A percentile compares a stretch with the other conserved stretches of the same genome.
These are phyloP conservation scores for Dendrophyllia cribrosa DNA, from an alignment of 64 coral and sea anemone genomes.

Conservation along the genomic window DNA sequence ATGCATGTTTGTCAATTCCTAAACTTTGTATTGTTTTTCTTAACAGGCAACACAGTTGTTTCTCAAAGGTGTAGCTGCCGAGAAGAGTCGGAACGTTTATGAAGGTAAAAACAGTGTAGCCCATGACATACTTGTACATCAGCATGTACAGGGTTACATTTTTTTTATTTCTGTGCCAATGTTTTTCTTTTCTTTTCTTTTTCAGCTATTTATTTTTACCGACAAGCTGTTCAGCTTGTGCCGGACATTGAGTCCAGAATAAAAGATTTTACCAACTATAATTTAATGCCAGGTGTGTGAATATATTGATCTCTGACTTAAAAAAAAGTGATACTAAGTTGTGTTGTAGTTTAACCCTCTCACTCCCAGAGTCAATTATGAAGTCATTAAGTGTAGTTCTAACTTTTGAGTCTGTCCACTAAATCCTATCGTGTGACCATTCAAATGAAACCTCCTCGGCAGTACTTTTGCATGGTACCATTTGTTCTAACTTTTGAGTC, in stretches of 20 bases:
- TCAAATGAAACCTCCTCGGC: too few species aligned
- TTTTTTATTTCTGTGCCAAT: not conserved
- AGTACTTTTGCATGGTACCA: too few species aligned
- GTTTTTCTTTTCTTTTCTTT: conserved; percentile 39
- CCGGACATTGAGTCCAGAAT: conserved; percentile 95
- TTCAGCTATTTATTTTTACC: conserved; percentile 88
- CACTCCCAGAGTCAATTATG: too few species aligned
- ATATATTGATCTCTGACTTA: not conserved
- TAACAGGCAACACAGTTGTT: conserved; percentile 79
- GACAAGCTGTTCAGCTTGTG: conserved; percentile 95
- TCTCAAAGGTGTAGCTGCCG: conserved; percentile 71
- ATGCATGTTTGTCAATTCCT: too few species aligned
- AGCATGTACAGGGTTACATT: not conserved
- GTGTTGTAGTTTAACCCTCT: too few species aligned
- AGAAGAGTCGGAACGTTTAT: conserved; percentile 79
- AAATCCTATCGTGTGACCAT: too few species aligned
- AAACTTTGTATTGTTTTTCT: conserved; percentile 10
- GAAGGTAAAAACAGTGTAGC: conserved; percentile 59
- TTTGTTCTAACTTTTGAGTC: too few species aligned
- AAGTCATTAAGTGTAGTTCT: too few species aligned
- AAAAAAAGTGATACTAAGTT: too few species aligned
- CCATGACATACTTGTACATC: not conserved
- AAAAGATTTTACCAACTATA: conserved; percentile 62
- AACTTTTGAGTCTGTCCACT: too few species aligned
- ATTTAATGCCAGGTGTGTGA: conserved; percentile 58